phyloP scores from a whole-genome alignment of 2,113 vertebrate genomes.

The Ovis aries region ARS-UI_Ramb_v3.0 NC_056061.1:41774501-41775000 shows the following conservation, averaged over 20 bases:
- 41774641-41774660: background rate
- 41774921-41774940: background rate
- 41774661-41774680: background rate
- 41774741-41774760: background rate
- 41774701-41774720: background rate
- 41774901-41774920: background rate
- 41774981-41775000: background rate
- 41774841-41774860: background rate
- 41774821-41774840: background rate
- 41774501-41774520: background rate
- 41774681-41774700: background rate
- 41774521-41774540: background rate
- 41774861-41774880: background rate
- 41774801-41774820: background rate
- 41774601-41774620: background rate
- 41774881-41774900: background rate
- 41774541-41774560: background rate
- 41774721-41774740: background rate
- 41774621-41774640: background rate
- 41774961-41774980: background rate
- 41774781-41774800: background rate
- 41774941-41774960: background rate
- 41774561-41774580: background rate
- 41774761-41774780: background rate
- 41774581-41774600: background rate